A percentile compares a stretch with the other conserved stretches of the same genome.
Conservation (phyloP, 2,888 invertebrate species). For the Spodoptera exigua region DNA sequence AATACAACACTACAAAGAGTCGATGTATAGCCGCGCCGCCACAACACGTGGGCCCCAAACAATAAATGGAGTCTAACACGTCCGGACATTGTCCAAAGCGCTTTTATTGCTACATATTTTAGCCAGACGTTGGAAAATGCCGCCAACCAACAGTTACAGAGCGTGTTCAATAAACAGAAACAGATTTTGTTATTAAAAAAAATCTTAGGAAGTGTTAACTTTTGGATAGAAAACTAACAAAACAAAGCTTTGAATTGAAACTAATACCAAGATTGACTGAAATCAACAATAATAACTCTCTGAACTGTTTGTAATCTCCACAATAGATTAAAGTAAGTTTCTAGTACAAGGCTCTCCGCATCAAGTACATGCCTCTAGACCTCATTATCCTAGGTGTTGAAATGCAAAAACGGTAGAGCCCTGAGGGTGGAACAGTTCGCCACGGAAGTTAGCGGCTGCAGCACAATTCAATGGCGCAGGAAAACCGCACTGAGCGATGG, state of each 20-base stretch:
- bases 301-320: slow-evolving; percentile 42
- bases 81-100: slow-evolving; percentile 78
- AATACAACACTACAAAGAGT: slow-evolving; percentile 71
- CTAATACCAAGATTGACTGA: no score
- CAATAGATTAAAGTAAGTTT: slow-evolving; percentile 36
- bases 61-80: slow-evolving; percentile 84
- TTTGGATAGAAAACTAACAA: no score
- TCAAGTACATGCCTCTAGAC: slow-evolving; percentile 67
- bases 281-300: no score
- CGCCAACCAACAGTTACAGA: slow-evolving; percentile 46
- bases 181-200: slow-evolving; percentile 16
- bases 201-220: background rate
- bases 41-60: slow-evolving; percentile 75
- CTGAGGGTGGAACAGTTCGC: slow-evolving; percentile 69
- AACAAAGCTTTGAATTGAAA: no score
- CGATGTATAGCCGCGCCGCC: slow-evolving; percentile 70
- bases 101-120: slow-evolving; percentile 85
- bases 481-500: slow-evolving; percentile 74
- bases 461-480: slow-evolving; percentile 77
- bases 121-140: slow-evolving; percentile 67
- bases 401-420: slow-evolving; percentile 76
- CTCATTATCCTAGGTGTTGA: slow-evolving; percentile 81
- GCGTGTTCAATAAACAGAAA: slow-evolving; percentile 27
- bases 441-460: slow-evolving; percentile 74
- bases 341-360: slow-evolving; percentile 51